phyloP scores from a whole-genome alignment of 53 echinoderm and acorn worm species.

The Crossaster papposus region DNA sequence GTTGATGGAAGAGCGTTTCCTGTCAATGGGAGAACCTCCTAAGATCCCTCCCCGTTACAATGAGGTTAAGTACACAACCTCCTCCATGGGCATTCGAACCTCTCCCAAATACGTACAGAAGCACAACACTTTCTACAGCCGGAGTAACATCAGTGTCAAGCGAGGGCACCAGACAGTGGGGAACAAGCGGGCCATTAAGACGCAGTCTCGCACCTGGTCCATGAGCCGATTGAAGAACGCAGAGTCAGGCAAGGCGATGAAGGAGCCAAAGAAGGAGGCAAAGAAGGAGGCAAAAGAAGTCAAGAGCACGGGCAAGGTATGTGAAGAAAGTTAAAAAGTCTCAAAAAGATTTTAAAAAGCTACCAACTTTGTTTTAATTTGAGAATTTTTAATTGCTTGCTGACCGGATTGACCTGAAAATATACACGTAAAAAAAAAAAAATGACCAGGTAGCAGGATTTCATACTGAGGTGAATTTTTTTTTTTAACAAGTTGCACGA shows the following conservation, averaged over 20 bases:
- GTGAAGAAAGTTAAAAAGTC: background rate
- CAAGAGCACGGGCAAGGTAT: slow-evolving; percentile 28
- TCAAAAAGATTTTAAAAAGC: background rate
- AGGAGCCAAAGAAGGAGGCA: slow-evolving; percentile 23
- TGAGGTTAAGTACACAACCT: slow-evolving; percentile 12
- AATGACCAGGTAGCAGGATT: too few species aligned
- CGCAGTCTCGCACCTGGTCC: slow-evolving; percentile 30
- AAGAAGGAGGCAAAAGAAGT: slow-evolving; percentile 31
- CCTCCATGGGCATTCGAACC: slow-evolving; percentile 33
- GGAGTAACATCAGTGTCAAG: background rate
- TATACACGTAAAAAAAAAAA: too few species aligned
- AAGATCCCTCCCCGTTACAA: slow-evolving; percentile 44
- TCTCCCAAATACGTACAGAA: slow-evolving; percentile 48
- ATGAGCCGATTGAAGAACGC: slow-evolving; percentile 32
- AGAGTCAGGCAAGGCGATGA: slow-evolving; percentile 26
- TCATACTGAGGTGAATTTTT: too few species aligned
- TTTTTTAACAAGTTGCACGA: too few species aligned
- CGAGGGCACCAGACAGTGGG: background rate
- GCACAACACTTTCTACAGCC: slow-evolving; percentile 33
- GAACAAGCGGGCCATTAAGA: slow-evolving; percentile 28
- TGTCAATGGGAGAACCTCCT: slow-evolving; percentile 8
- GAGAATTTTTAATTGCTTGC: too few species aligned
- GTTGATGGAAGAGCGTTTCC: background rate
- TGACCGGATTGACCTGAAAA: too few species aligned
- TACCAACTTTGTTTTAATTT: background rate